These are phyloP conservation scores for Zoanthus sociatus DNA, from an alignment of 92 coral and sea anemone genomes.

Conservation along the genomic window DNA sequence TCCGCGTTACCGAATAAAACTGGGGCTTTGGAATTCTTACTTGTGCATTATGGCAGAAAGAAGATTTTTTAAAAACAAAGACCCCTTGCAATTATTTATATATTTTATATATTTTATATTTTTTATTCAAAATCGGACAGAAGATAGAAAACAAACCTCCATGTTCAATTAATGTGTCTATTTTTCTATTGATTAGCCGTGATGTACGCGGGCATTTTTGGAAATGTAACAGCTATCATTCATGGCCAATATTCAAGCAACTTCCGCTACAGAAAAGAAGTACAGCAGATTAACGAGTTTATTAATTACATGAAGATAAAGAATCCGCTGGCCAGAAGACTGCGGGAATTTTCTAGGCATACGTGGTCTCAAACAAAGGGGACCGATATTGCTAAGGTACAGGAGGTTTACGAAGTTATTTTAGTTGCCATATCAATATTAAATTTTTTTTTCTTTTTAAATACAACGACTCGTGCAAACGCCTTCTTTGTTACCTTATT, in stretches of 20 bases:
- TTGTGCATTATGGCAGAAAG: too few species aligned
- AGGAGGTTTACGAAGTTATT: too few species aligned
- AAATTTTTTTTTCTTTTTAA: too few species aligned
- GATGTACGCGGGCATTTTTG: constrained; percentile 98
- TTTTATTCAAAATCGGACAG: too few species aligned
- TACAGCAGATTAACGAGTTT: constrained; percentile 91
- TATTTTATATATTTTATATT: too few species aligned
- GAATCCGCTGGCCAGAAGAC: constrained; percentile 94
- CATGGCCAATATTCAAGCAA: constrained; percentile 99
- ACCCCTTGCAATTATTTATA: too few species aligned
- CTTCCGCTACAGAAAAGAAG: constrained; percentile 94
- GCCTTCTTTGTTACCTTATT: too few species aligned
- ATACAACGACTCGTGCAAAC: too few species aligned
- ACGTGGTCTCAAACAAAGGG: constrained; percentile 99
- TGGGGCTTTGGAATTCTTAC: too few species aligned
- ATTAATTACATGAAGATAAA: constrained; percentile 88
- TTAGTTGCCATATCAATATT: not conserved
- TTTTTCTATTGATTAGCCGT: constrained; percentile 74
- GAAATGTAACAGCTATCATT: constrained; percentile 97
- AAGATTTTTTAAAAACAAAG: too few species aligned
- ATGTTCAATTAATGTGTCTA: not conserved
- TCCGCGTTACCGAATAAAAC: too few species aligned
- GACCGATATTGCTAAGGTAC: constrained; percentile 93
- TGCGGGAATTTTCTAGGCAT: constrained; percentile 96
- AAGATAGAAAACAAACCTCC: not conserved